Evolutionary conservation across 1,140 invertebrate genomes (phyloP), one percentile per base, ranked within the genome.

Genomic region (Drosophila repleta): DNA sequence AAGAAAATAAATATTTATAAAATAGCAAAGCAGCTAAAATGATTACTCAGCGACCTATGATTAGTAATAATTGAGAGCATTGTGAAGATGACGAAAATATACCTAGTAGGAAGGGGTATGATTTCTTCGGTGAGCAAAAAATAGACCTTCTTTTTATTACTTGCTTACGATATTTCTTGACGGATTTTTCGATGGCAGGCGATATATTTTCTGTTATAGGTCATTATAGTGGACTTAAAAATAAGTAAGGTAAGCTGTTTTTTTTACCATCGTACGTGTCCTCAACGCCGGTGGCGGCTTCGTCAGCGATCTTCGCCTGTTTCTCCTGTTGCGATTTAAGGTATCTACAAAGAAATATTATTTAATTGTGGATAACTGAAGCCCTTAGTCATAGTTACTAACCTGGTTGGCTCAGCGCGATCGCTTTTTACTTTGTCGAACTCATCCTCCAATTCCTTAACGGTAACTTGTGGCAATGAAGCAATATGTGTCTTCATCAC

Each of bases 261-360:
- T 0, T 0, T 43, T 90, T 90, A 92, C 92, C 93, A 76, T 93
- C 92, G 10, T 90, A 92, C 2, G 74, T 79, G 61, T 90, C 92
- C 65, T 94, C 94, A 32, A 90, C 92, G 15, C 89, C 93, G 7
- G 91, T 92, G 15, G 90, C 93, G 7, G 94, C 93, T 63, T 94
- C 93, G 29, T 94, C 93, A 2, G 93, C 92, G n/a, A 94, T 92
- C 58, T 94, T 92, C 11, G 94, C 94, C 82, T 96, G 94, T 81
- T 96, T 95, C 61, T 95, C 94, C 92, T 98, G 97, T 88, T 99
- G 97, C 0, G 98, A 99, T 53, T 96, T 93, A 17, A 99, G 92
- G 89, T 96, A 98, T 53, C 98, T 93, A 32, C 3, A 60, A 66
- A 2, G 0, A 10, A 48, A 8, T 20, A 13, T 2, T 13, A 15